phyloP scores from a whole-genome alignment of 2,888 invertebrate genomes.

The Ypsolopha sequella region DNA sequence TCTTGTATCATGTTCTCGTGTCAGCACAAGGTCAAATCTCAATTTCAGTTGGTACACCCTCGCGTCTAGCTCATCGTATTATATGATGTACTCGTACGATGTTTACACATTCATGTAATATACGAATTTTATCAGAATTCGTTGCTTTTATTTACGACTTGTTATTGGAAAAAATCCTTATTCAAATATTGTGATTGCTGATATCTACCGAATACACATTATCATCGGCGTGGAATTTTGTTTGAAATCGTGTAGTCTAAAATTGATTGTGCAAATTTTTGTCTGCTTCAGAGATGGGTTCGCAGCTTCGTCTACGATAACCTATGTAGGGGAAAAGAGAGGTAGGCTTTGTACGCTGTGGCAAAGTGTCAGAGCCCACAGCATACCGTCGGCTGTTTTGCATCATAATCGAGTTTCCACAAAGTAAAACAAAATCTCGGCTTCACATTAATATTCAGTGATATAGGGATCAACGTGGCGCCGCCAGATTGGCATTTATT shows the following conservation, averaged over 20 bases:
- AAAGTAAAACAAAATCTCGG: conserved; percentile 68
- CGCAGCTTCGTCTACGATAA: neutral
- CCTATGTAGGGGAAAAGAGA: neutral
- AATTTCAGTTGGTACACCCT: no score
- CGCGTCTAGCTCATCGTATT: no score
- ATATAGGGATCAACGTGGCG: conserved; percentile 64
- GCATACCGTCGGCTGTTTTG: conserved; percentile 48
- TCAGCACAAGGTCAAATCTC: no score
- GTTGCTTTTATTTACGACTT: no score
- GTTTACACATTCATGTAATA: no score
- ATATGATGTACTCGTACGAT: no score
- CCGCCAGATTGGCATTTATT: conserved; percentile 64
- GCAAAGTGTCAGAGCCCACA: conserved; percentile 8
- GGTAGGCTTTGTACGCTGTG: neutral
- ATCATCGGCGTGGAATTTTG: no score
- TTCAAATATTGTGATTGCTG: no score
- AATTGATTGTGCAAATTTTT: conserved; percentile 18
- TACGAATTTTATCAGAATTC: no score
- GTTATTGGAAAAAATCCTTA: no score
- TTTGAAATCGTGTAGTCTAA: conserved; percentile 16
- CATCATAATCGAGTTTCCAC: conserved; percentile 67
- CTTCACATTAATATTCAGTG: conserved; percentile 66
- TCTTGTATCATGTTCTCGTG: no score
- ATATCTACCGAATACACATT: no score
- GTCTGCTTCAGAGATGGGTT: neutral